Evolutionary conservation across 2,797 vertebrate genomes (phyloP), one percentile per base, ranked within the genome.

Genomic region (Peromyscus attwateri): DNA sequence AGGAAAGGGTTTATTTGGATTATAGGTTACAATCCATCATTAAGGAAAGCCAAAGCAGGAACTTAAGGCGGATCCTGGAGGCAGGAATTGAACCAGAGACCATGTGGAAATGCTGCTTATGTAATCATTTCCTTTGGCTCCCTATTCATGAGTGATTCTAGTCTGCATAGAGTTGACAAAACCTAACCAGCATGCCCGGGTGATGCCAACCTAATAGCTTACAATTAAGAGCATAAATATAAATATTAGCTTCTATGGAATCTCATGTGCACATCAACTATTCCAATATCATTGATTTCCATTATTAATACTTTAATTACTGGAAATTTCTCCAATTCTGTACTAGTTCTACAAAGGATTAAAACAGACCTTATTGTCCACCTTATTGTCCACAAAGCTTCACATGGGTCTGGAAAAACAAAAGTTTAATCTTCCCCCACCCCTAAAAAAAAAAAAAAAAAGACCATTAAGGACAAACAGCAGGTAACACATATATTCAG

Each of bases 201-300:
- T 93, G 57, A 94, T 85, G 31, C 87, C 68, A 95, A 92, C 31
- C 89, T 93, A 95, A 96, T 79, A 92, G 66, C 70, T 95, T 80
- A 87, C 81, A 75, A 93, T 95, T 87, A 96, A 85, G 31, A 84
- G 23, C 7, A 77, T 7, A 80, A 49, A 43, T 89, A 87, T 64
- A 55, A 94, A 95, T 92, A 81, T 71, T 60, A 92, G 11, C 17
- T 92, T 79, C 43, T 64, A 64, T 94, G n/a, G 16, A n/a, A 70
- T 95, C 29, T 82, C 5, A 55, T 64, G 23, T 87, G 6, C 6
- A 92, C 55, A 92, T 87, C 46, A 76, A 77, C 83, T 91, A 83
- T n/a, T 27, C 76, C 60, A 94, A 34, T 93, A 95, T 88, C 55
- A 92, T 90, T 49, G 37, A 76, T 11, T 81, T 12, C 55, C 29